Base-by-base conservation (phyloP, 2,113 vertebrate species). In the Sclerurus mexicanus region DNA sequence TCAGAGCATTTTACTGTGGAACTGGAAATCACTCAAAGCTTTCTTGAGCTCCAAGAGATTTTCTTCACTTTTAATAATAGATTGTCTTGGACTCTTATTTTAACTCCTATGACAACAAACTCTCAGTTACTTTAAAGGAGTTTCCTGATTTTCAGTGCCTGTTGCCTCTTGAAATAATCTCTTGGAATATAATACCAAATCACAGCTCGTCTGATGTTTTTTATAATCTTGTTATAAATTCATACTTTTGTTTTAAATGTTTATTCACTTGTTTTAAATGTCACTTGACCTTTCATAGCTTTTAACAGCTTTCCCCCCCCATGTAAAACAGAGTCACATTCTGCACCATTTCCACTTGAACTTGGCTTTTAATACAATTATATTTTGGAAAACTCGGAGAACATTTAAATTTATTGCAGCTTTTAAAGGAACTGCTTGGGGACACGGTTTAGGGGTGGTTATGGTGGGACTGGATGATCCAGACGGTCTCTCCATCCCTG, bases 331-430 rank as follows among this genome's bases (percentile, higher is more conserved):
- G 25, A 50, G 25, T 59, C 37, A 46, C 8, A 35, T 47, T 63
- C 60, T 85, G 19, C 46, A 44, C 10, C 10, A 24, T 44, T 97
- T 72, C 40, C 42, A 42, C 9, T 55, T 35, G 31, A 78, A 68
- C 28, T 64, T 39, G 27, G 12, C 14, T 82, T 75, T 63, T 69
- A 79, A 68, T 37, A 22, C 23, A 85, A 13, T 68, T 71, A 8
- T 52, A 42, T 44, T 52, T 35, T 46, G 40, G 25, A 89, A 55
- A 60, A 69, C 14, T 24, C 19, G 27, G 14, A 28, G 14, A 30
- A 37, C 2, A 56, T 67, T 35, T 1, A 1, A 20, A 68, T 75
- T 58, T 5, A 17, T 19, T 10, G 13, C 10, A 18, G 2, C 2
- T 76, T 82, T 74, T 9, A 14, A 40, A 37, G 22, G 17, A 31